Evolutionary conservation across 2,888 invertebrate species (phyloP), one percentile per base, ranked within the genome.

Genomic region (Tribolium freemani): DNA sequence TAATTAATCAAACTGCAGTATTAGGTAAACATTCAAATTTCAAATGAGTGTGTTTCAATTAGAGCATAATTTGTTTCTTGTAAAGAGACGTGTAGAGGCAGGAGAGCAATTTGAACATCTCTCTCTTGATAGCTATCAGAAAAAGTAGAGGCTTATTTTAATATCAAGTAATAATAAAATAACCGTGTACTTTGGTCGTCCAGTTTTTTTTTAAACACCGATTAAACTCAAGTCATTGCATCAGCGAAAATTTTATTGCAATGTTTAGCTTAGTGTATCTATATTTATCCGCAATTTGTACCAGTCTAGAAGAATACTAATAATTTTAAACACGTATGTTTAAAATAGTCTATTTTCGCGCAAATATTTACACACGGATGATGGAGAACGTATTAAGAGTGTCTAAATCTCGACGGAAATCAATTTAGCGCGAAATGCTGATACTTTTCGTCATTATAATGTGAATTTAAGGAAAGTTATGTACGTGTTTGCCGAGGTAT

Each of bases 291-390:
- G 13, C 57, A 67, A 67, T 67, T 67, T 67, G 67, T 45, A 46
- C 4, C 45, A 44, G 57, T 31, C 57, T 10, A 67, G 16, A 67
- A 67, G 56, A 51, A 54, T 67, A 11, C 30, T 67, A 67, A 56
- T 67, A 67, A 67, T 67, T 67, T 67, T 67, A 67, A 67, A 67
- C 56, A 67, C 56, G 56, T 67, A 56, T 56, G 48, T 46, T 51
- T 64, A 4, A 9, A 51, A 48, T 57, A 38, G 8, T 10, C 66
- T 26, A 64, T 67, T 67, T 67, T 26, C 13, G 46, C 38, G 11
- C 20, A 67, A 67, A 67, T 67, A 56, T 67, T 67, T 67, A 67
- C 57, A 67, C 38, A 10, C 30, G n/a, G 21, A 53, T 45, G 66
- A 53, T 45, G 54, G 31, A 54, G 51, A 63, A 1, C 51, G 31